A percentile compares a stretch with the other conserved stretches of the same genome.
Conservation (phyloP, 2,888 invertebrate genomes). For the Neoitamus cyanurus region DNA sequence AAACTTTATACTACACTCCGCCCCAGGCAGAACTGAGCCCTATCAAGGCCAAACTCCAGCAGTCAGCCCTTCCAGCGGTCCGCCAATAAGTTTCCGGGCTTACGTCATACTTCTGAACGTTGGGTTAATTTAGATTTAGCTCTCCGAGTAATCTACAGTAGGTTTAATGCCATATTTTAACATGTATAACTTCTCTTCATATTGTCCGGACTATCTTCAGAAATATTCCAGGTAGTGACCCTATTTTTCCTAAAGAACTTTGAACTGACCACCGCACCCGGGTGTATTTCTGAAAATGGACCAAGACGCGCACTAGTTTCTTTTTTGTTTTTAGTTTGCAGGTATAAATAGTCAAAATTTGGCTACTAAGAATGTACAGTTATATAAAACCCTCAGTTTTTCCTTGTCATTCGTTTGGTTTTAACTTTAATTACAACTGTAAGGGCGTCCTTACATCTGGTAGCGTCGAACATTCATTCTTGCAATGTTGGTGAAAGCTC, state of each 20-base stretch:
- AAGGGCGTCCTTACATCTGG: not conserved
- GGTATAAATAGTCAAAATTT: conserved; percentile 2
- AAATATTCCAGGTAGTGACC: not conserved
- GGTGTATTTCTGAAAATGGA: not conserved
- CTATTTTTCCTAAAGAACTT: not conserved
- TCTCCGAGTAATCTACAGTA: not conserved
- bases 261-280: not conserved
- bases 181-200: not conserved
- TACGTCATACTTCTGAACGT: conserved; percentile 32
- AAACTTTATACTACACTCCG: not conserved
- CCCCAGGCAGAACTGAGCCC: not conserved
- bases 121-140: conserved; percentile 29
- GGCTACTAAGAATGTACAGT: not conserved
- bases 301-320: not conserved
- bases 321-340: not conserved
- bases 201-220: not conserved
- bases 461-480: not conserved
- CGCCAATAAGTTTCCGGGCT: not conserved
- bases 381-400: not conserved
- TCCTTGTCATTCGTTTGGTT: not conserved
- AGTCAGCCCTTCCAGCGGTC: not conserved
- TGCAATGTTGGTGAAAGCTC: not conserved
- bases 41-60: not conserved
- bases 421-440: not conserved
- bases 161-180: conserved; percentile 10